Evolutionary conservation across 2,888 invertebrate species (phyloP), one percentile per base, ranked within the genome.

Genomic region (Ischnura elegans): DNA sequence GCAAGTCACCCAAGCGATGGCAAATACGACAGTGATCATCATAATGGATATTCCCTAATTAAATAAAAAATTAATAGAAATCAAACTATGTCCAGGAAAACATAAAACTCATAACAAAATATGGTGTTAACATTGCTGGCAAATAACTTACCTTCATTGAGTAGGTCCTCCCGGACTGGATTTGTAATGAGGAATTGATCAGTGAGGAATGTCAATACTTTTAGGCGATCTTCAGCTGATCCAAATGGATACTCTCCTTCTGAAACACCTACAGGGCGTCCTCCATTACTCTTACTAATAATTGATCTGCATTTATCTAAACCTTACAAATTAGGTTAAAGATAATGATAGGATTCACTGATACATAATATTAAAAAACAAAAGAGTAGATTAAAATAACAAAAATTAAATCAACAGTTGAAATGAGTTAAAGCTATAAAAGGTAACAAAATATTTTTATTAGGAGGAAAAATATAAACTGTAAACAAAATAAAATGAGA

Each of bases 171-270:
- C 95, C 99, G 97, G 21, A 99, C 98, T 94, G 98, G 98, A 96
- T 98, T 98, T 76, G 99, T 99, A 93, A 98, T 98, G 93, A 99
- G 96, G 97, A 99, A 99, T 95, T 99, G 98, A 96, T 99, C 99
- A 95, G 99, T 98, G 95, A 99, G 96, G 96, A 99, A 99, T 95
- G 98, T 98, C 94, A 99, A 96, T 93, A 99, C 98, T 95, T 97
- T 97, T 94, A 99, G 96, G 95, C 98, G 97, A 95, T 98, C 97
- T 94, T 98, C 98, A 84, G 98, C 97, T 93, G 96, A 96, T 93
- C 98, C 97, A 95, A 98, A 99, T n/a, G 99, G 99, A 96, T 99
- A 99, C 96, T 99, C 98, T 95, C 97, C 36, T 8, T 93, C 87
- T 36, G 76, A 36, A 36, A 76, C 76, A 45, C 76, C 43, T 93